Percentiles rank a stretch among this genome's conserved stretches.
phyloP scores from a whole-genome alignment of 1,140 invertebrate genomes.

The Bombus breviceps region DNA sequence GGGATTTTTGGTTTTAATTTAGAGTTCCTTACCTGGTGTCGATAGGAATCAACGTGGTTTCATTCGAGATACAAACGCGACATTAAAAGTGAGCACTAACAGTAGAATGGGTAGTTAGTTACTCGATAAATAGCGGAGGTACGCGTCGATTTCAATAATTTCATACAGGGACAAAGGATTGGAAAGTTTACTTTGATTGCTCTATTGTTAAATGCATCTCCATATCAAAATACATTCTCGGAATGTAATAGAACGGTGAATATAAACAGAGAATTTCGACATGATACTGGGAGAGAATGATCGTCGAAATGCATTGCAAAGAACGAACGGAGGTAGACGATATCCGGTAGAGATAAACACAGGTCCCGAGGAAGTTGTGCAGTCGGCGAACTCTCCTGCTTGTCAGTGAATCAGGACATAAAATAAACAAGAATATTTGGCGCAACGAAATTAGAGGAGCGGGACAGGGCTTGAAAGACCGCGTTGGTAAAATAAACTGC shows the following conservation, averaged over 20 bases:
- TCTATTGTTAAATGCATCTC: neutral
- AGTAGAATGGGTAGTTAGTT: conserved; percentile 2
- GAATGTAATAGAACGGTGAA: neutral
- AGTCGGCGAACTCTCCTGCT: neutral
- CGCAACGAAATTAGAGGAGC: conserved; percentile 44
- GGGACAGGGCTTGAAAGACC: conserved; percentile 15
- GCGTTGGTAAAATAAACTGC: conserved; percentile 21
- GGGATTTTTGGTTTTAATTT: neutral
- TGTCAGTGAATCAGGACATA: conserved; percentile 31
- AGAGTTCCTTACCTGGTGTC: neutral
- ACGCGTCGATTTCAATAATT: neutral
- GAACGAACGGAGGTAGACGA: conserved; percentile 5
- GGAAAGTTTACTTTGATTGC: no score
- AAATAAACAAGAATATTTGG: conserved; percentile 43
- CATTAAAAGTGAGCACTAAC: neutral
- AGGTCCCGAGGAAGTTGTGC: conserved; percentile 28
- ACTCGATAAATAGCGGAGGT: neutral
- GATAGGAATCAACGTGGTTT: neutral
- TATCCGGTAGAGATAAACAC: conserved; percentile 27
- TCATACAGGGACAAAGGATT: no score
- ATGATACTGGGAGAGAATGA: neutral
- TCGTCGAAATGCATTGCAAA: conserved; percentile 27
- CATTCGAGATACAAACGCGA: no score
- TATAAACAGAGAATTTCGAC: neutral
- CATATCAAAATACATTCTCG: neutral